Evolutionary conservation across 2,797 vertebrate species (phyloP), one percentile per base, ranked within the genome.

Genomic region (Antennarius maculatus): DNA sequence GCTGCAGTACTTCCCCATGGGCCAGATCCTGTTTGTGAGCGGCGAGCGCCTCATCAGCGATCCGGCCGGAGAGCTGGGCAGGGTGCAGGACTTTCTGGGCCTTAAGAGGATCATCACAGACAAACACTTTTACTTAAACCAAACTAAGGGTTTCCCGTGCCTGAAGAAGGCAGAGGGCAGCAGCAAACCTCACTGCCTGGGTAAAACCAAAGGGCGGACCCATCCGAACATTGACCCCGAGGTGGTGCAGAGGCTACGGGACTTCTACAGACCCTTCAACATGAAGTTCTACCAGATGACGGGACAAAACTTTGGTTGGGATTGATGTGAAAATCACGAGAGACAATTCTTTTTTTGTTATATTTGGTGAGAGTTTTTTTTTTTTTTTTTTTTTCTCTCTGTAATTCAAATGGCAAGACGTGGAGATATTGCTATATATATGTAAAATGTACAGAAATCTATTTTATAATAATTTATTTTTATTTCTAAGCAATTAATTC

Each of bases 381-480:
- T 79, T 82, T 78, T 80, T 81, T 80, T 80, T 82, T 81, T 78
- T 70, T 54, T 12, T 89, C 82, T 54, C 13, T 89, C 82, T 88
- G 87, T 91, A 88, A 88, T 91, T 92, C 83, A 88, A 23, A 89
- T 76, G 88, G 89, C 88, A 91, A 90, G 77, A 90, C 86, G 88
- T 87, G 87, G 90, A 92, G 79, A 88, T 86, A 87, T 92, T 92
- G 88, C 86, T 93, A 91, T 93, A 92, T 93, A 92, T 92, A 92
- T 93, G 95, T 97, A 96, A 97, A 97, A 96, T 98, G 96, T 98
- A 98, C 96, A 99, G 96, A 99, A 96, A 98, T 98, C 94, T 99
- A 98, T 98, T 99, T 98, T 99, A 99, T 99, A 96, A 97, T 99
- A 98, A 98, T 98, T 99, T 99, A 98, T 99, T 99, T 94, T 94